phyloP scores from a whole-genome alignment of 2,888 invertebrate species.

The Troides aeacus region DNA sequence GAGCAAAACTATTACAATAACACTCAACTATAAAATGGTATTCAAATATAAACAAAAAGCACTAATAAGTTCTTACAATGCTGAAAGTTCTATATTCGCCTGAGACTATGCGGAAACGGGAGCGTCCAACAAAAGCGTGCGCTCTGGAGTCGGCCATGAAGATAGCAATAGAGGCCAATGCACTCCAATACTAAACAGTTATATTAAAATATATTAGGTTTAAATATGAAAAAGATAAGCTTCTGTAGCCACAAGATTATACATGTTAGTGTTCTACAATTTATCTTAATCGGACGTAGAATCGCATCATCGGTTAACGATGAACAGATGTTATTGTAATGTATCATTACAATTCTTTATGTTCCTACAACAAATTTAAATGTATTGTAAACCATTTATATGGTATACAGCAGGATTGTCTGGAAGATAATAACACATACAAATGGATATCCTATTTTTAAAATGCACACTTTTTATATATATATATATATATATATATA shows the following conservation, averaged over 20 bases:
- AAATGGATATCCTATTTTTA: too few species aligned
- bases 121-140: slow-evolving; percentile 21
- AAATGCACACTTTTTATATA: too few species aligned
- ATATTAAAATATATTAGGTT: slow-evolving; percentile 2
- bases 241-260: neutral
- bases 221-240: neutral
- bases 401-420: too few species aligned
- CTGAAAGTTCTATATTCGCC: slow-evolving; percentile 24
- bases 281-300: neutral
- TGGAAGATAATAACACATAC: too few species aligned
- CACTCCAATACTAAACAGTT: slow-evolving; percentile 15
- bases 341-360: too few species aligned
- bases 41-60: slow-evolving; percentile 17
- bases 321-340: neutral
- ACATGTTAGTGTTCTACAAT: neutral
- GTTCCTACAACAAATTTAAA: too few species aligned
- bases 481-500: too few species aligned
- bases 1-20: too few species aligned
- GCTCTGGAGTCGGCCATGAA: slow-evolving; percentile 29
- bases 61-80: slow-evolving; percentile 1
- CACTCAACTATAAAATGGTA: neutral
- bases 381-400: too few species aligned
- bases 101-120: slow-evolving; percentile 26
- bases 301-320: neutral
- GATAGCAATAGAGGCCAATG: slow-evolving; percentile 25